Evolutionary conservation across 1,140 invertebrate species (phyloP).

Genomic region (Leucophenga varia): DNA sequence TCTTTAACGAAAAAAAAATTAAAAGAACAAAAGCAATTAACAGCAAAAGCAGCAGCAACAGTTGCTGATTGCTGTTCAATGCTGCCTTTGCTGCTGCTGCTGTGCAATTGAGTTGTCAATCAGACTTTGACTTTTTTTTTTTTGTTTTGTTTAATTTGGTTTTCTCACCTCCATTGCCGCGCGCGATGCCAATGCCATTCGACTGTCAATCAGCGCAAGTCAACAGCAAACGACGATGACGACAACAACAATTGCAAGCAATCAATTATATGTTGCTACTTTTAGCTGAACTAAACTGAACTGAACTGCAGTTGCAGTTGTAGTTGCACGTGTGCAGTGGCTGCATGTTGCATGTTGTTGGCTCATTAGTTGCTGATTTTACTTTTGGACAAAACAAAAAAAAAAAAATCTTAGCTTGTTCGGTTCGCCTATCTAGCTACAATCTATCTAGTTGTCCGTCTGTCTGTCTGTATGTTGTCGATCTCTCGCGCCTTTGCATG

Average conservation of each 20-base stretch:
- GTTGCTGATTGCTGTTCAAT: no score
- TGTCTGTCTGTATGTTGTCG: constrained; percentile 27
- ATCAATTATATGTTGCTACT: constrained; percentile 8
- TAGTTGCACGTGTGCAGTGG: constrained; percentile 15
- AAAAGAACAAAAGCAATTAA: constrained; percentile 40
- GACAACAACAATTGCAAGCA: constrained; percentile 37
- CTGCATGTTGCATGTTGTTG: constrained; percentile 44
- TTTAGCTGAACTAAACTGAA: no score
- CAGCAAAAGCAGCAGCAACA: constrained; percentile 24
- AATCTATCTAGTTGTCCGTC: no score
- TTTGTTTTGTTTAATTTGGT: no score
- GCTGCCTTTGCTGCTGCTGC: no score
- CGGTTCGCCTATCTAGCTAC: no score
- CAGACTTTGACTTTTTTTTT: constrained; percentile 49
- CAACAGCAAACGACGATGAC: constrained; percentile 4
- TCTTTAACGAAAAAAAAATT: constrained; percentile 5
- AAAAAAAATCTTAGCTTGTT: no score
- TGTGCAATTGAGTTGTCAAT: constrained; percentile 51
- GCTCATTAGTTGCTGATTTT: constrained; percentile 53
- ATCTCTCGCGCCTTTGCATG: constrained; percentile 2
- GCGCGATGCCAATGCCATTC: no score
- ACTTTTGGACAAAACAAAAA: constrained; percentile 53
- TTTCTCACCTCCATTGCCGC: no score
- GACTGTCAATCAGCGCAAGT: constrained; percentile 39
- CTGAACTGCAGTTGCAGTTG: constrained; percentile 48